A percentile compares a stretch with the other conserved stretches of the same genome.
Conservation (phyloP, 1,140 invertebrate species). For the Trichonephila clavipes region DNA sequence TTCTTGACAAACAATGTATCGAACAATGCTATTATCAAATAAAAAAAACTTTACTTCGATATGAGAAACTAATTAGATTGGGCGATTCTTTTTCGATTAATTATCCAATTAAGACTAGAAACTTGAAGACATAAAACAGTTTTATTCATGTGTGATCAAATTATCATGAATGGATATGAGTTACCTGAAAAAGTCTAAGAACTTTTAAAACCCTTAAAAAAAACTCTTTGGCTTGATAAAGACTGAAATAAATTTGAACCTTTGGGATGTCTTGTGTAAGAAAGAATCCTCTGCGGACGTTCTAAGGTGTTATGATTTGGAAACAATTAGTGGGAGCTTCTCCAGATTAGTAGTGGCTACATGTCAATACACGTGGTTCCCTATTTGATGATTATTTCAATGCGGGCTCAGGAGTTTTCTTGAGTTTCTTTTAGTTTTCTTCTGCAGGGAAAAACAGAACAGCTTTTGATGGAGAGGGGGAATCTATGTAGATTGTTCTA, state of each 20-base stretch:
- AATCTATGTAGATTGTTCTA: not conserved
- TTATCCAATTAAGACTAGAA: not conserved
- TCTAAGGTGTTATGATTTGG: not conserved
- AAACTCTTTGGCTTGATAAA: not conserved
- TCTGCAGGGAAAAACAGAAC: not conserved
- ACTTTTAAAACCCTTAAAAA: not conserved
- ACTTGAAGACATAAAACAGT: not conserved
- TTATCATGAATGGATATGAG: too few relatives aligned
- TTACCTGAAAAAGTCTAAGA: too few relatives aligned
- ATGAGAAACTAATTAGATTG: conserved; percentile 19
- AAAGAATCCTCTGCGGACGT: not conserved
- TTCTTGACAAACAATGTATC: not conserved
- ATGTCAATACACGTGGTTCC: not conserved
- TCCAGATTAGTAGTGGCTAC: not conserved
- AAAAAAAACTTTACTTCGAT: not conserved
- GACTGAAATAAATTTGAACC: not conserved
- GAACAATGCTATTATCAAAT: not conserved
- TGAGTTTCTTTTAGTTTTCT: not conserved
- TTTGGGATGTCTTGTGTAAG: not conserved
- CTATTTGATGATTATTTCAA: not conserved
- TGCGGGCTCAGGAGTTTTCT: not conserved
- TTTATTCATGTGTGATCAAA: too few relatives aligned
- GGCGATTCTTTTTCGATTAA: not conserved
- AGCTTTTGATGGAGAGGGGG: not conserved
- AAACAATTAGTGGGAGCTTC: not conserved